A percentile compares a stretch with the other conserved stretches of the same genome.
phyloP scores from a whole-genome alignment of 2,888 invertebrate genomes.

The Nemotelus pantherinus region DNA sequence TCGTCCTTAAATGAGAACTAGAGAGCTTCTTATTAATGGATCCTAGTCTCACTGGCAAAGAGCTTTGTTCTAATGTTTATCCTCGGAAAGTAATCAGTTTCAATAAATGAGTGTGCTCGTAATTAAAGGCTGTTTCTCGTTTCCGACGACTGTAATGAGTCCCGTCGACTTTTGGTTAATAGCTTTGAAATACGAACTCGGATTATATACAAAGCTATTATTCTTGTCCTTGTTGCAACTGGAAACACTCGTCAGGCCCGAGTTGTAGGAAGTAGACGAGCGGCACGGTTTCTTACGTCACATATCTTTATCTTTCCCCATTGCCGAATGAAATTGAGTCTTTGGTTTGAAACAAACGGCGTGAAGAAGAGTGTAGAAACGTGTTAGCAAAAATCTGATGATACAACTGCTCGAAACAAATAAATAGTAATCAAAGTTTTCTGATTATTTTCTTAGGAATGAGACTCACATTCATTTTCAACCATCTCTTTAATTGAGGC shows the following conservation, averaged over 20 bases:
- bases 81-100: conserved; percentile 49
- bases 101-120: conserved; percentile 50
- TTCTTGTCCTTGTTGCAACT: conserved; percentile 38
- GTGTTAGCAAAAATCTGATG: conserved; percentile 16
- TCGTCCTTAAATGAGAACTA: conserved; percentile 30
- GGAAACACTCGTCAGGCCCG: conserved; percentile 20
- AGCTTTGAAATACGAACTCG: conserved; percentile 39
- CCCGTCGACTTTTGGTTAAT: conserved; percentile 41
- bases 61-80: conserved; percentile 48
- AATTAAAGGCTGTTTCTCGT: conserved; percentile 50
- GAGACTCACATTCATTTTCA: no score
- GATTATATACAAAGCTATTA: conserved; percentile 29
- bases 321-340: not conserved
- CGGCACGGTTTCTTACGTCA: not conserved
- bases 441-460: conserved; percentile 48
- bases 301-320: conserved; percentile 14
- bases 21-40: conserved; percentile 48
- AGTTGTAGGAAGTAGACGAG: conserved; percentile 11
- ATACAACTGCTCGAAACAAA: conserved; percentile 20
- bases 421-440: conserved; percentile 50
- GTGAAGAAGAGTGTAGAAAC: conserved; percentile 1
- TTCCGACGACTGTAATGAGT: conserved; percentile 38
- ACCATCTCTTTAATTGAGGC: no score
- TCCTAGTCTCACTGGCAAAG: conserved; percentile 49
- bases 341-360: not conserved